These are phyloP conservation scores for Netelia virgata DNA, from an alignment of 2,888 invertebrate species.

Conservation along the genomic window DNA sequence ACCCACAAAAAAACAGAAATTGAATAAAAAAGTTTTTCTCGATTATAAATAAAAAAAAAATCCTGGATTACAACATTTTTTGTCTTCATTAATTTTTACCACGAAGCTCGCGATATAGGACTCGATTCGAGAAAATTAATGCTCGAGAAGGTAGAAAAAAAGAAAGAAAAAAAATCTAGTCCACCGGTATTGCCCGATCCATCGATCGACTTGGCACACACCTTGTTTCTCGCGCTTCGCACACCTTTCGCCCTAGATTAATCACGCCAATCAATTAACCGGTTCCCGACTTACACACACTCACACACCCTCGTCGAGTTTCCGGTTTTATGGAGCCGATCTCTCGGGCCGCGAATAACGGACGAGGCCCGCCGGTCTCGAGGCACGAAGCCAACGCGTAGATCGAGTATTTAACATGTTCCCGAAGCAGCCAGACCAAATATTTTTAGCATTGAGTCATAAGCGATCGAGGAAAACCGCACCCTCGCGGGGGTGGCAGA, in stretches of 20 bases:
- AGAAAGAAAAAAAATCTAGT: not conserved
- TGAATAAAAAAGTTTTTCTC: too few species aligned
- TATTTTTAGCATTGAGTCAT: constrained; percentile 63
- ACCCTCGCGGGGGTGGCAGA: constrained; percentile 20
- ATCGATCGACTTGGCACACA: constrained; percentile 44
- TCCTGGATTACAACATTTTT: too few species aligned
- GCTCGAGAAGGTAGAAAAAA: constrained; percentile 28
- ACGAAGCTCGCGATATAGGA: too few species aligned
- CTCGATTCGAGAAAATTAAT: constrained; percentile 5
- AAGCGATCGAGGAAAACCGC: constrained; percentile 52
- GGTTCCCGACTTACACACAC: too few species aligned
- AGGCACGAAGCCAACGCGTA: not conserved
- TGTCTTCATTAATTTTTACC: too few species aligned
- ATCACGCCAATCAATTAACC: constrained; percentile 67
- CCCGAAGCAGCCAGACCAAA: constrained; percentile 46
- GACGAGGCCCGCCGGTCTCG: constrained; percentile 36
- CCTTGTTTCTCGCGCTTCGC: constrained; percentile 16
- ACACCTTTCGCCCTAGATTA: constrained; percentile 59
- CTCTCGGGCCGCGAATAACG: constrained; percentile 52
- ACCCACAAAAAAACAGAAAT: too few species aligned
- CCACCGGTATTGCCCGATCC: not conserved
- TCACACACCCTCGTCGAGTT: constrained; percentile 30
- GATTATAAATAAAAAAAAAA: too few species aligned
- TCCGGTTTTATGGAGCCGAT: constrained; percentile 27
- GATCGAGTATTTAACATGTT: constrained; percentile 14